These are phyloP conservation scores for Orchestia grillus DNA, from an alignment of 1,140 invertebrate species.

Conservation along the genomic window DNA sequence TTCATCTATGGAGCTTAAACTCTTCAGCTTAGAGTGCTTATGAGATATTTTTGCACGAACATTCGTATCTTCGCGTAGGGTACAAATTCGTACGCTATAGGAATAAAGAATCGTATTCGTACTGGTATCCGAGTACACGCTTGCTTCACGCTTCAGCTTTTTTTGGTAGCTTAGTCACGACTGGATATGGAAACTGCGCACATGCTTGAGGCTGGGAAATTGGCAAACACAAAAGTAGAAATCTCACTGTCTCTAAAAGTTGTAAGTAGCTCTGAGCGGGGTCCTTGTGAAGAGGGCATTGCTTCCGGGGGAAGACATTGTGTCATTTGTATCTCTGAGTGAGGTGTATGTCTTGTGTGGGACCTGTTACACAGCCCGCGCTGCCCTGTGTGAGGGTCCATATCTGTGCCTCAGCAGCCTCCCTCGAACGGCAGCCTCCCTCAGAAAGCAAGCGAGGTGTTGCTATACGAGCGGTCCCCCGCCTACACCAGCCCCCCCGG, in stretches of 20 bases:
- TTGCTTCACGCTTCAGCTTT: no score
- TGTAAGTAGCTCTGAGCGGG: not conserved
- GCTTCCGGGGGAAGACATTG: not conserved
- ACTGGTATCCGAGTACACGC: not conserved
- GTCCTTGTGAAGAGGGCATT: not conserved
- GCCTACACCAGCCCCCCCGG: not conserved
- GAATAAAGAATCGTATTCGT: not conserved
- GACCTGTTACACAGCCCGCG: no score
- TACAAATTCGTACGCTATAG: not conserved
- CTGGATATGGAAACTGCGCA: no score
- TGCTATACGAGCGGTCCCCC: not conserved
- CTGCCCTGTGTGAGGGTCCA: not conserved
- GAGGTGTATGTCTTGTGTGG: not conserved
- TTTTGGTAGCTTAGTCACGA: no score
- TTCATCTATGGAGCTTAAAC: not conserved
- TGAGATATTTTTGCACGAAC: not conserved
- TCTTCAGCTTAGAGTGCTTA: not conserved
- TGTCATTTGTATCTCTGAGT: no score
- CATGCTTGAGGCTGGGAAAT: no score
- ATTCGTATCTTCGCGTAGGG: not conserved
- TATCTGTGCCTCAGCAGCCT: conserved; percentile 8
- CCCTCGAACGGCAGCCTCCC: not conserved
- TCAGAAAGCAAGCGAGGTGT: not conserved
- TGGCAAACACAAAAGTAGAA: no score
- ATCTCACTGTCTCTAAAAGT: not conserved